Percentiles rank a stretch among this genome's conserved stretches.
Conservation (phyloP, 1,140 invertebrate genomes). For the Aleiodes sp. region DNA sequence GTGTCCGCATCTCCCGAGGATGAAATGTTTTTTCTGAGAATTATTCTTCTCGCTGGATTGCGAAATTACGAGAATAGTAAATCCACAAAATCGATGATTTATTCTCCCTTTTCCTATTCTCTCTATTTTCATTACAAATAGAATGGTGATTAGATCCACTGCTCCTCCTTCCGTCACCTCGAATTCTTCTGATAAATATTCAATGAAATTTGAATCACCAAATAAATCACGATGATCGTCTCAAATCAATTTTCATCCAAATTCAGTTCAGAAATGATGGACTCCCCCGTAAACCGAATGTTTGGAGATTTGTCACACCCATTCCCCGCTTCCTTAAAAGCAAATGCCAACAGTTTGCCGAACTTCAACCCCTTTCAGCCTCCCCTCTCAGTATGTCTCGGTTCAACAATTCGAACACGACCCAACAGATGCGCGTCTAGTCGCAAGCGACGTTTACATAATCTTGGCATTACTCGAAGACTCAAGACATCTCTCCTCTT, state of each 20-base stretch:
- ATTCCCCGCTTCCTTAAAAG: neutral
- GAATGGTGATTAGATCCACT: neutral
- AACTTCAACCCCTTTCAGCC: conserved; percentile 22
- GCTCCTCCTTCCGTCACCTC: no score
- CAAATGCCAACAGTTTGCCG: conserved; percentile 23
- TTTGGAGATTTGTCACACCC: conserved; percentile 14
- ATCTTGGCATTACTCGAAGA: conserved; percentile 59
- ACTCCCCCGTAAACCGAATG: conserved; percentile 13
- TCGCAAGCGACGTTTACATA: conserved; percentile 61
- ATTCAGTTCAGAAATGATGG: neutral
- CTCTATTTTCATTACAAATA: no score
- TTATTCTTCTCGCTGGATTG: conserved; percentile 24
- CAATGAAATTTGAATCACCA: no score
- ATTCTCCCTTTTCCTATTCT: neutral
- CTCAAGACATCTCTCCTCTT: conserved; percentile 38
- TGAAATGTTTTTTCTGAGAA: conserved; percentile 28
- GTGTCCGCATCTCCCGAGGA: neutral
- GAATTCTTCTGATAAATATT: no score
- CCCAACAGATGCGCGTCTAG: conserved; percentile 55
- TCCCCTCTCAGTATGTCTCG: conserved; percentile 27
- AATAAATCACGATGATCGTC: neutral
- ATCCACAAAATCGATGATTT: neutral
- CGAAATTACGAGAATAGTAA: neutral
- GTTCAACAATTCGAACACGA: conserved; percentile 53
- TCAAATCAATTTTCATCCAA: conserved; percentile 4